Percentiles rank a stretch among this genome's conserved stretches.
Evolutionary conservation across 2,797 vertebrate species (phyloP).

Genomic region (Momotus momota): DNA sequence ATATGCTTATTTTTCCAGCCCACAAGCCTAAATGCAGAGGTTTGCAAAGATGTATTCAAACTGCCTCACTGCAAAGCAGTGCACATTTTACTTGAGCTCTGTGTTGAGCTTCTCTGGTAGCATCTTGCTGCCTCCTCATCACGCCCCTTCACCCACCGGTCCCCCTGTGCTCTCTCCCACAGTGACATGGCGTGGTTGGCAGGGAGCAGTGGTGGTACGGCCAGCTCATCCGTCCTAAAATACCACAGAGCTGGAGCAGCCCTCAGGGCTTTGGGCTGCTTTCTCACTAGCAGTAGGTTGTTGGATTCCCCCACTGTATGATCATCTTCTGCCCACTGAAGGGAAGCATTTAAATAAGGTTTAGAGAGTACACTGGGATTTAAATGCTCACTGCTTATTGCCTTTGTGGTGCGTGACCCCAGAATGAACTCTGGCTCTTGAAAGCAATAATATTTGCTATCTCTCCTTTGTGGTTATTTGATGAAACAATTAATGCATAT

Average conservation of each 20-base stretch:
- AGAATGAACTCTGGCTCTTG: constrained; percentile 18
- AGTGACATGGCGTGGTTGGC: neutral
- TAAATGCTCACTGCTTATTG: neutral
- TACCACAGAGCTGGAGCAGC: neutral
- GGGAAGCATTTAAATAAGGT: neutral
- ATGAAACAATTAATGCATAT: constrained; percentile 15
- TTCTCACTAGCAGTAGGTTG: neutral
- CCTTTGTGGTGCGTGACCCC: neutral
- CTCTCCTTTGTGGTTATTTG: constrained; percentile 27
- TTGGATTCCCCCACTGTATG: neutral
- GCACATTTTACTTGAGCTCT: neutral
- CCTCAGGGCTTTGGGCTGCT: neutral
- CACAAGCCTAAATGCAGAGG: neutral
- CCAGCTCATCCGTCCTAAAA: neutral
- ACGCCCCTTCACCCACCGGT: fast-evolving
- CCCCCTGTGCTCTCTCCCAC: neutral
- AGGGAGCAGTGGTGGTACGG: fast-evolving
- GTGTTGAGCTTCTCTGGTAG: neutral
- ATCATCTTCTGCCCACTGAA: neutral
- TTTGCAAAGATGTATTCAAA: neutral
- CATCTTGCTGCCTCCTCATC: neutral
- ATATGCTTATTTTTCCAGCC: neutral
- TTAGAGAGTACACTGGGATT: neutral
- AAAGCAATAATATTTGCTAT: constrained; percentile 12
- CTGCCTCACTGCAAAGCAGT: neutral